Percentiles rank a stretch among this genome's conserved stretches.
Conservation (phyloP, 2,113 vertebrate genomes). For the Carollia perspicillata region DNA sequence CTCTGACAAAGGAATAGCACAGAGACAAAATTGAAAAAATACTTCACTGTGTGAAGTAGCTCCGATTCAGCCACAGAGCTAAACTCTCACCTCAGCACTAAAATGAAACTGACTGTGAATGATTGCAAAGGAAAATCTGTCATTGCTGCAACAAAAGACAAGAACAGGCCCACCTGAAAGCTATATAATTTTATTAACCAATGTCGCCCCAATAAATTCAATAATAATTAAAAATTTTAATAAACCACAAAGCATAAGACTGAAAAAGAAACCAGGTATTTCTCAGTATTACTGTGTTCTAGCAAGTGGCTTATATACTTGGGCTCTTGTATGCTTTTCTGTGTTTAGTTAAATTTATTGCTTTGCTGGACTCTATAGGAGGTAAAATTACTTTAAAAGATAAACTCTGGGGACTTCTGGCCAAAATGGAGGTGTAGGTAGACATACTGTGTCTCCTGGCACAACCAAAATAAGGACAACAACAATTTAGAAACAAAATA, state of each 20-base stretch:
- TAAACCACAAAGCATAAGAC: background rate
- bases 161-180: background rate
- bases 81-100: background rate
- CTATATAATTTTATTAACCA: background rate
- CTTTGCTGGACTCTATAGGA: conserved; percentile 36
- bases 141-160: conserved; percentile 24
- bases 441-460: no score
- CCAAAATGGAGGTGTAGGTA: no score
- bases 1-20: conserved; percentile 11
- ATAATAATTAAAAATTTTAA: background rate
- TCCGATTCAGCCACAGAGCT: conserved; percentile 20
- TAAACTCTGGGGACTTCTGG: conserved; percentile 38
- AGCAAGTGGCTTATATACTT: conserved; percentile 37
- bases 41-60: background rate
- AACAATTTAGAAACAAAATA: no score
- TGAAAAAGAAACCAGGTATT: background rate
- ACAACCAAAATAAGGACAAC: no score
- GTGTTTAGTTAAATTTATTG: conserved; percentile 57
- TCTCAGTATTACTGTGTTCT: background rate
- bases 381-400: conserved; percentile 57
- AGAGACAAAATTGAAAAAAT: conserved; percentile 34
- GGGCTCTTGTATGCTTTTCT: conserved; percentile 18
- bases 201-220: background rate
- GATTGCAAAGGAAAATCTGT: conserved; percentile 46
- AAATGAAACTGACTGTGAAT: conserved; percentile 27